A percentile compares a stretch with the other conserved stretches of the same genome.
Evolutionary conservation across 2,888 invertebrate genomes (phyloP).

Genomic region (Euzetes globulus): DNA sequence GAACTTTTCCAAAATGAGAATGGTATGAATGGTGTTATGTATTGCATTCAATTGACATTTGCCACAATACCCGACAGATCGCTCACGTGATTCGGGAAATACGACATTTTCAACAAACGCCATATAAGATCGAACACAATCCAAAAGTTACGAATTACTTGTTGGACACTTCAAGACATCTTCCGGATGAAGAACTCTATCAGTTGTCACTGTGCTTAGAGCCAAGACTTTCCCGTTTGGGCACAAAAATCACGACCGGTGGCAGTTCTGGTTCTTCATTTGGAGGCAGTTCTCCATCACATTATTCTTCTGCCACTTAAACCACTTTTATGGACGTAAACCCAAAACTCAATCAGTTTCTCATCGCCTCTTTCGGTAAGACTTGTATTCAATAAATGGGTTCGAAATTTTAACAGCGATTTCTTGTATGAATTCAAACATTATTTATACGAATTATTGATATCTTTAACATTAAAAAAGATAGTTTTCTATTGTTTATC

Average conservation of each 20-base stretch:
- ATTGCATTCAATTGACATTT: neutral
- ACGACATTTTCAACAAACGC: conserved; percentile 79
- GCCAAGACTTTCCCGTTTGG: conserved; percentile 59
- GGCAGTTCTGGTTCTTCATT: conserved; percentile 17
- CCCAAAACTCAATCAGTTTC: neutral
- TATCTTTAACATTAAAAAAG: neutral
- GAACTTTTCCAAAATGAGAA: conserved; percentile 90
- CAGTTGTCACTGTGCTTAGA: conserved; percentile 72
- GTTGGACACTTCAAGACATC: conserved; percentile 62
- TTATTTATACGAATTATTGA: neutral
- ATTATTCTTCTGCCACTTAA: conserved; percentile 28
- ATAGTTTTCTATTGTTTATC: neutral
- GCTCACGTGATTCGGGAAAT: conserved; percentile 88
- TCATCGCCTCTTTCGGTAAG: neutral
- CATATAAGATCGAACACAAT: conserved; percentile 80
- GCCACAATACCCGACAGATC: conserved; percentile 55
- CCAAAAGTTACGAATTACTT: conserved; percentile 69
- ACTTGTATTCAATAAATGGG: neutral
- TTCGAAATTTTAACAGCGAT: neutral
- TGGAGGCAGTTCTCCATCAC: conserved; percentile 21
- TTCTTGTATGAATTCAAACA: neutral
- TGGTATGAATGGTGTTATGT: conserved; percentile 58
- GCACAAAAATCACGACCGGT: conserved; percentile 23
- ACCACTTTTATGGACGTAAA: too few relatives aligned
- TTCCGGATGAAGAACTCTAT: conserved; percentile 74